Conservation (phyloP, 1,140 invertebrate species). For the Elymnias hypermnestra region DNA sequence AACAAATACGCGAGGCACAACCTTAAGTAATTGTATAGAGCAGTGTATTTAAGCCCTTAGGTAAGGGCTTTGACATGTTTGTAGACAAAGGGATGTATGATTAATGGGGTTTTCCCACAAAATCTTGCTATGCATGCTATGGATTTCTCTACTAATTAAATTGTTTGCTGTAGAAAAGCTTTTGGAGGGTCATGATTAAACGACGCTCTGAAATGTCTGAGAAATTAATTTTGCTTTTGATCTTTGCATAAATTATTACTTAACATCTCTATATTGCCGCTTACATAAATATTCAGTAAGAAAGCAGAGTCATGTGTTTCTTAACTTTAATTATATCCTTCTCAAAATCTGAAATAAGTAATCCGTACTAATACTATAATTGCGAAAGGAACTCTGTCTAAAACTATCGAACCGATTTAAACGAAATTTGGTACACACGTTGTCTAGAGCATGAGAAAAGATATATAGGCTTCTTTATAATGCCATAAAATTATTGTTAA, state of each 20-base stretch:
- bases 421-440: too few species aligned
- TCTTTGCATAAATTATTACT: neutral
- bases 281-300: too few species aligned
- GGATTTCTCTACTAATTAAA: conserved; percentile 43
- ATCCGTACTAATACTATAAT: too few species aligned
- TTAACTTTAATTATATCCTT: too few species aligned
- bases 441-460: too few species aligned
- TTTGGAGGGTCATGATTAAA: conserved; percentile 44
- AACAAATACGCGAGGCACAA: too few species aligned
- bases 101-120: conserved; percentile 4
- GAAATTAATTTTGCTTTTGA: conserved; percentile 32
- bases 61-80: conserved; percentile 4
- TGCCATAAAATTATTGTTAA: too few species aligned
- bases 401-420: too few species aligned
- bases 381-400: too few species aligned
- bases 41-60: neutral
- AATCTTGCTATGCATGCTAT: conserved; percentile 16
- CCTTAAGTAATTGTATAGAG: neutral
- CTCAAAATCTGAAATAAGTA: too few species aligned
- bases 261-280: neutral
- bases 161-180: conserved; percentile 38
- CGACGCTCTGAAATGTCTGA: conserved; percentile 29
- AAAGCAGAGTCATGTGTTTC: too few species aligned
- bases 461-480: too few species aligned
- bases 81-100: conserved; percentile 8